These are phyloP conservation scores for Rhyacophila evoluta DNA, from an alignment of 2,888 invertebrate species.

Conservation along the genomic window DNA sequence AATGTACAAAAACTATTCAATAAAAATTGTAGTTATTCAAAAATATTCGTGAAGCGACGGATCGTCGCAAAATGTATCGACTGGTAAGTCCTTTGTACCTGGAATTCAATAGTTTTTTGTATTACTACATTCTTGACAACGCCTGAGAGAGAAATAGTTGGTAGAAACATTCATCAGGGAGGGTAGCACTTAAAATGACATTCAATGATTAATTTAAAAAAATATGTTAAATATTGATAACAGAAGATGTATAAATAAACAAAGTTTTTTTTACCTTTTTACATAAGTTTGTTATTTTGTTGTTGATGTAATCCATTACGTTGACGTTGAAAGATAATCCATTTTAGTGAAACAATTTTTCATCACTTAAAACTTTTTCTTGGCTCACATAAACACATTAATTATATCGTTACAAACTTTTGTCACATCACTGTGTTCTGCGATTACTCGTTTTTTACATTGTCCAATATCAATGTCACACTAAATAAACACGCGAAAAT, in stretches of 20 bases:
- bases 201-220: too few species aligned
- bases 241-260: too few species aligned
- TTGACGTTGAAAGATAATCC: constrained; percentile 36
- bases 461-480: constrained; percentile 16
- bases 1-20: too few species aligned
- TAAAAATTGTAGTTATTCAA: too few species aligned
- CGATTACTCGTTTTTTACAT: constrained; percentile 7
- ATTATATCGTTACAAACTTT: constrained; percentile 33
- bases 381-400: constrained; percentile 29
- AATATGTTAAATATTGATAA: too few species aligned
- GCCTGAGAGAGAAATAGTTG: background rate
- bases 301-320: background rate
- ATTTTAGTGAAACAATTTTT: constrained; percentile 31
- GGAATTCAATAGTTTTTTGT: background rate
- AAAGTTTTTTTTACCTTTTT: background rate
- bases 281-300: background rate
- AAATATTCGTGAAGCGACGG: too few species aligned
- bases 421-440: background rate
- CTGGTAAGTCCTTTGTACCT: background rate
- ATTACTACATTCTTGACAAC: background rate
- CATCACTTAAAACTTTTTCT: constrained; percentile 27
- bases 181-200: too few species aligned
- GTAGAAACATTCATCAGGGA: background rate
- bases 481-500: background rate
- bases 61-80: too few species aligned